A percentile compares a stretch with the other conserved stretches of the same genome.
Evolutionary conservation across 2,797 vertebrate genomes (phyloP).

Genomic region (Carcharodon carcharias): DNA sequence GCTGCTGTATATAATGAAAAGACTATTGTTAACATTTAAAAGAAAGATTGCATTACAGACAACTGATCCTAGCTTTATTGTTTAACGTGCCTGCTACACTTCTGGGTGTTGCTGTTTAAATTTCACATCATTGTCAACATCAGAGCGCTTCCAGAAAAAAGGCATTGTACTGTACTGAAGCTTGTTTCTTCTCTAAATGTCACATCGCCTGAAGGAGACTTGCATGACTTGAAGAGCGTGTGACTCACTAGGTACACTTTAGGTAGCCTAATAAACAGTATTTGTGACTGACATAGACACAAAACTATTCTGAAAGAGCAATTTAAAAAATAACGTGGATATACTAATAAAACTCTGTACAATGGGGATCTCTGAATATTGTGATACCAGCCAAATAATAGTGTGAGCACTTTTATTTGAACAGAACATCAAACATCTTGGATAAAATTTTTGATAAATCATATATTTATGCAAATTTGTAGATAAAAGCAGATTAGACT

Average conservation of each 20-base stretch:
- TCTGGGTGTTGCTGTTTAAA: constrained; percentile 30
- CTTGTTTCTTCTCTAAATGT: background rate
- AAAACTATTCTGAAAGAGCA: background rate
- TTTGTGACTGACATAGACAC: background rate
- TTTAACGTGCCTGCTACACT: background rate
- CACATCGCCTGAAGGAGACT: background rate
- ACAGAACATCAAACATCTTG: background rate
- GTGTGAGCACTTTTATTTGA: background rate
- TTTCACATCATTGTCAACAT: constrained; percentile 24
- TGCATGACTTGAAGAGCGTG: background rate
- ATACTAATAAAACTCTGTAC: background rate
- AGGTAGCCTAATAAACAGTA: background rate
- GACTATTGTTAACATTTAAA: constrained; percentile 17
- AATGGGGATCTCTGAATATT: background rate
- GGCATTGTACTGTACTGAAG: background rate
- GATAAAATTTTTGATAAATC: background rate
- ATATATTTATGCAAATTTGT: background rate
- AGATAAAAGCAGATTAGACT: background rate
- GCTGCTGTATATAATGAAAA: background rate
- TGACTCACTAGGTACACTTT: background rate
- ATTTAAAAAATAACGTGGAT: background rate
- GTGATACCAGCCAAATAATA: background rate
- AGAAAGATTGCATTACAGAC: background rate
- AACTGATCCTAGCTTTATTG: constrained; percentile 15
- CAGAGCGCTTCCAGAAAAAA: background rate